Evolutionary conservation across 2,888 invertebrate species (phyloP).

Genomic region (Euphydryas editha): DNA sequence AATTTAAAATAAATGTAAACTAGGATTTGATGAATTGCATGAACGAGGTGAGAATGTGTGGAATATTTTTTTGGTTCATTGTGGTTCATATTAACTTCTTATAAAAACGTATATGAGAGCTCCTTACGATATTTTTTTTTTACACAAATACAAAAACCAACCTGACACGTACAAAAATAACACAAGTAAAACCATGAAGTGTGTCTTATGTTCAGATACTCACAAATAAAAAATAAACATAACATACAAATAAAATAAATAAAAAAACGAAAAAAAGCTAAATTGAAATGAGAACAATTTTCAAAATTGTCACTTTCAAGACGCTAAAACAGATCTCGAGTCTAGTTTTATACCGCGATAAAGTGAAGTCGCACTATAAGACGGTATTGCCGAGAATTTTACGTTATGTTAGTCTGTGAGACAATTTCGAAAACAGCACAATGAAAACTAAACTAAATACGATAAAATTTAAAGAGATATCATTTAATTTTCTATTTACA

Average conservation of each 20-base stretch:
- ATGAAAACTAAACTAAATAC: neutral
- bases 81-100: too few species aligned
- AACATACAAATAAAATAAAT: neutral
- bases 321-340: slow-evolving; percentile 1
- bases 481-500: slow-evolving; percentile 31
- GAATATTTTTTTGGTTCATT: too few species aligned
- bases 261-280: neutral
- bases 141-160: too few species aligned
- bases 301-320: slow-evolving; percentile 3
- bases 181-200: too few species aligned
- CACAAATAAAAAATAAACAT: too few species aligned
- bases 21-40: neutral
- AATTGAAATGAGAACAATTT: neutral
- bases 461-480: slow-evolving; percentile 27
- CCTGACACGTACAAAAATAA: too few species aligned
- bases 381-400: neutral
- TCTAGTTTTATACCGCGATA: slow-evolving; percentile 1
- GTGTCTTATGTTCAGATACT: too few species aligned
- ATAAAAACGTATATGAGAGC: too few species aligned
- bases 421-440: slow-evolving; percentile 10
- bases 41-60: too few species aligned
- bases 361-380: neutral
- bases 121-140: too few species aligned
- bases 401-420: neutral
- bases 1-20: neutral